Base-by-base conservation (phyloP, 2,888 invertebrate species). In the Subacronicta megacephala region DNA sequence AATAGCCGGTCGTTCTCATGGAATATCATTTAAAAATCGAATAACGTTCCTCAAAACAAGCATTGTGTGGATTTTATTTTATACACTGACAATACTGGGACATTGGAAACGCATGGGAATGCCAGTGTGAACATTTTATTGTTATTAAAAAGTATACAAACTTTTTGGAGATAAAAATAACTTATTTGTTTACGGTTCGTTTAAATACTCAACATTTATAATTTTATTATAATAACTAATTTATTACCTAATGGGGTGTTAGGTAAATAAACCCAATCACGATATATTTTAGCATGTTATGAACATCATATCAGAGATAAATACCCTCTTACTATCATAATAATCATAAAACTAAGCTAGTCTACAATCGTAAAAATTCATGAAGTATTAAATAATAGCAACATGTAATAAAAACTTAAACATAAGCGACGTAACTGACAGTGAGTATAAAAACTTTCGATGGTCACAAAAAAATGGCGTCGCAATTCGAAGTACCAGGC, bases 11-110 rank as follows among this genome's bases (percentile, higher is more conserved):
- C 46, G 49, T 70, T 75, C 75, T 57, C 75, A 75, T 64, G 68
- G 23, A 50, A 63, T 68, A 63, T 67, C 59, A 73, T 55, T 59
- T 57, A 55, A 64, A 74, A 74, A 65, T 60, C 62, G 47, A 62
- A 46, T 58, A 59, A 42, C 57, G 56, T 74, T 65, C 69, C 58
- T 61, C 69, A 72, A 74, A 75, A 72, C 74, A 75, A 62, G 62
- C 65, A 75, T 70, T 75, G 74, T 75, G 63, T 51, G 58, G 44
- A 57, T 68, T 75, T 53, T 75, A 62, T 70, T 74, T 72, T 70
- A 71, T 49, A n/a, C 47, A 49, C 44, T 64, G 64, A 78, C 78
- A 80, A 80, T 80, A 69, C 75, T 74, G 79, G 23, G 77, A 79
- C 68, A 66, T 59, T 61, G 59, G 65, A 71, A 69, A 74, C 67